These are phyloP conservation scores for Cyrtonyx montezumae DNA, from an alignment of 2,113 vertebrate genomes.

Conservation along the genomic window DNA sequence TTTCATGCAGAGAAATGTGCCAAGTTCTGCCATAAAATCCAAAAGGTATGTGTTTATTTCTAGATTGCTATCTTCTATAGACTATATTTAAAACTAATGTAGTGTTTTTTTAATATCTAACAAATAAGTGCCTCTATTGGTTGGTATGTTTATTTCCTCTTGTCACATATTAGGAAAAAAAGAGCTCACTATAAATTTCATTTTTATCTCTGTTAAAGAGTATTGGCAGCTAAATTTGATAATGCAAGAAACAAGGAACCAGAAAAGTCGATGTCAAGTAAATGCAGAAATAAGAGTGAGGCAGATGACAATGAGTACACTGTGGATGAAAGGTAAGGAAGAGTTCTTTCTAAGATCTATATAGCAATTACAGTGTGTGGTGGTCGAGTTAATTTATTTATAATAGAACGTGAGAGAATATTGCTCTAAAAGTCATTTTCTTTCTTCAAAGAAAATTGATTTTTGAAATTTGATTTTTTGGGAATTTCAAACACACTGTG, in stretches of 20 bases:
- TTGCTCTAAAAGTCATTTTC: neutral
- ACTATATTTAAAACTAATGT: neutral
- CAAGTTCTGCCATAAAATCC: fast-evolving
- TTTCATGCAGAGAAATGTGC: neutral
- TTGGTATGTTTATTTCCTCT: neutral
- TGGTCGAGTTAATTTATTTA: neutral
- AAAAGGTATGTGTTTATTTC: conserved; percentile 32
- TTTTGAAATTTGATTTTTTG: neutral
- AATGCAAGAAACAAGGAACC: neutral
- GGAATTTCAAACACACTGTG: neutral
- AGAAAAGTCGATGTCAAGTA: neutral
- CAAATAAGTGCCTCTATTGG: neutral
- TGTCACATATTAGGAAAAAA: neutral
- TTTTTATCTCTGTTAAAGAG: conserved; percentile 12
- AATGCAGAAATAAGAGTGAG: neutral
- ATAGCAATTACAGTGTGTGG: neutral
- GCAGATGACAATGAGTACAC: neutral
- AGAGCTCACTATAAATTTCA: neutral
- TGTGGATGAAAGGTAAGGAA: conserved; percentile 43
- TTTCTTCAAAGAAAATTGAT: neutral
- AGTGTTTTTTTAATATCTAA: neutral
- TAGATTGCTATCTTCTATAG: neutral
- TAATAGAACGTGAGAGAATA: neutral
- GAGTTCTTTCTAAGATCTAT: neutral
- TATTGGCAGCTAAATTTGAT: conserved; percentile 56